Evolutionary conservation across 2,113 vertebrate genomes (phyloP).

Genomic region (Malurus elegans): DNA sequence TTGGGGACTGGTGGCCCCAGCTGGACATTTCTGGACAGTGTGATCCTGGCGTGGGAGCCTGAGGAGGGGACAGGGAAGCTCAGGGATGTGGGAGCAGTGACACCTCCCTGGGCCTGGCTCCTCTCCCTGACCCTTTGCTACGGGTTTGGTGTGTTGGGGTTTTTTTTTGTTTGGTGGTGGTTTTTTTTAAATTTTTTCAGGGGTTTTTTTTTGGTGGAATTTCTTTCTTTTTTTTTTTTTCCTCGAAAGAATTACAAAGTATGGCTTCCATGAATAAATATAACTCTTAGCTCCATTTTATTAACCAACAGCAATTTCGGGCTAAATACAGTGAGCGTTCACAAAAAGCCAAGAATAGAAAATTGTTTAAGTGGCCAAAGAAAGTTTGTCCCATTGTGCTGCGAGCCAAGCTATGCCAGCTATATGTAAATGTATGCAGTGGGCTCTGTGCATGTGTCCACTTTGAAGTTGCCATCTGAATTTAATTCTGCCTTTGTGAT

Average conservation of each 20-base stretch:
- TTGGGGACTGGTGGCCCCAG: neutral
- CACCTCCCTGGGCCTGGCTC: neutral
- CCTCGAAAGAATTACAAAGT: constrained; percentile 73
- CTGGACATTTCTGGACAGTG: fast-evolving
- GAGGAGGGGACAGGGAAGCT: neutral
- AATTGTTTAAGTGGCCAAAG: constrained; percentile 83
- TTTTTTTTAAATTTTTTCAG: neutral
- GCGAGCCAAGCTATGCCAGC: constrained; percentile 78
- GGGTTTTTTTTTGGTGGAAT: neutral
- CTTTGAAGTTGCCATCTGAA: constrained; percentile 86
- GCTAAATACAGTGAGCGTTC: constrained; percentile 78
- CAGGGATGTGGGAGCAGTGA: neutral
- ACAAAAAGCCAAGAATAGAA: constrained; percentile 74
- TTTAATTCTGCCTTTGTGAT: constrained; percentile 85
- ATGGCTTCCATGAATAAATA: constrained; percentile 72
- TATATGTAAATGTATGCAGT: constrained; percentile 84
- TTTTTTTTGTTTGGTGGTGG: neutral
- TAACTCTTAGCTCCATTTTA: constrained; percentile 69
- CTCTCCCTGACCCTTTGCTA: constrained; percentile 44
- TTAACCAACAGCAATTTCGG: constrained; percentile 67
- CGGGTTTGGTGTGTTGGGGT: neutral
- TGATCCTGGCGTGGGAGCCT: neutral
- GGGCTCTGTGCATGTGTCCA: constrained; percentile 77
- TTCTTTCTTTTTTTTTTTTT: neutral
- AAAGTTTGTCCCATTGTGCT: constrained; percentile 79